Evolutionary conservation across 2,797 vertebrate genomes (phyloP), one percentile per base, ranked within the genome.

Genomic region (Gymnodraco acuticeps): DNA sequence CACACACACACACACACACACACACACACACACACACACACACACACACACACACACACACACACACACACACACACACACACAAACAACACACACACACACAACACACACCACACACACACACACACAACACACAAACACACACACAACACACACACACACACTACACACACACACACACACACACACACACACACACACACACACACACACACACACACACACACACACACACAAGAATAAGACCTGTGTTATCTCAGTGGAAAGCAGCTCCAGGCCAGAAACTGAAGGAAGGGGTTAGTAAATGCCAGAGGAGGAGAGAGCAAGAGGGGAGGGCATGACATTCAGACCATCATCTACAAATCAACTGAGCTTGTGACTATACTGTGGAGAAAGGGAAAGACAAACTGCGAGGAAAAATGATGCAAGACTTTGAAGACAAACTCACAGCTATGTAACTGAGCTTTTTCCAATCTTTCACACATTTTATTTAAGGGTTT

Each of bases 241-340:
- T 17, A 77, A 64, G 73, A 79, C 27, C 2, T 53, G 77, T 11
- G 63, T 54, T 60, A 41, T 62, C 42, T 31, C 46, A 90, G 73
- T 47, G 64, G 60, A 79, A 53, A 84, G 69, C 58, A 75, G 75
- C 70, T 69, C 1, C 2, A 64, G 72, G 75, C 69, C 63, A 75
- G 41, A 33, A 58, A 75, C 62, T 38, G 20, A 43, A 20, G 69
- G 1, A 38, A 38, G 16, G 13, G 68, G 71, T 59, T 31, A 64
- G 70, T 47, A 73, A 85, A 77, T 33, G 68, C 17, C 10, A 73
- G 11, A 17, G 17, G 23, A 51, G 47, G 20, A 38, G 33, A 33
- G 8, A 38, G 33, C 33, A 38, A 38, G 33, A 52, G 42, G 31
- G 31, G 47, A 55, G 14, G 47, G 13, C 1, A 13, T 12, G 38